A percentile compares a stretch with the other conserved stretches of the same genome.
Conservation (phyloP, 1,140 invertebrate genomes). For the silkworm (Bombyx mori) region ASM3026992v2 NC_085125.1:1950501-1951000, state of each 20-base stretch:
- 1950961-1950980: constrained; percentile 42
- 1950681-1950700: constrained; percentile 1
- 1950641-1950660: too few species aligned
- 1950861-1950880: constrained; percentile 36
- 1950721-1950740: constrained; percentile 13
- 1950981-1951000: constrained; percentile 33
- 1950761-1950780: constrained; percentile 3
- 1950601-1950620: too few species aligned
- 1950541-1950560: too few species aligned
- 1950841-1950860: background rate
- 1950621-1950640: too few species aligned
- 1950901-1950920: constrained; percentile 37
- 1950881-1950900: constrained; percentile 42
- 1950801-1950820: background rate
- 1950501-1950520: too few species aligned
- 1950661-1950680: too few species aligned
- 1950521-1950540: too few species aligned
- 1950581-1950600: too few species aligned
- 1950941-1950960: constrained; percentile 39
- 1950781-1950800: background rate
- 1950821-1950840: background rate
- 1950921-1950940: constrained; percentile 58
- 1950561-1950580: too few species aligned
- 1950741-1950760: background rate
- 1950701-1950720: constrained; percentile 38